phyloP scores from a whole-genome alignment of 2,888 invertebrate species.

The Xestoiulus laeticollis region DNA sequence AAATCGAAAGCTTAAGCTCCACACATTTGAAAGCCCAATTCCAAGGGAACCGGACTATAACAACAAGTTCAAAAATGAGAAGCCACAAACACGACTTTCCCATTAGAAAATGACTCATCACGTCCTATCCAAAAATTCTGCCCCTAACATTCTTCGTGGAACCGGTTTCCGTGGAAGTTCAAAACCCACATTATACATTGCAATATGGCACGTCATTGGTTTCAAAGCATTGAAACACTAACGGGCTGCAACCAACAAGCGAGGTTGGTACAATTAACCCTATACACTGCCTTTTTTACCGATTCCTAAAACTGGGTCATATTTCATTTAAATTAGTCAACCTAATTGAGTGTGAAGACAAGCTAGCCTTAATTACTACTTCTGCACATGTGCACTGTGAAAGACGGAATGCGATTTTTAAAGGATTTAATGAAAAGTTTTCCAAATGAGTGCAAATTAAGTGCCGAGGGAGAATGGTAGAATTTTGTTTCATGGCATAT shows the following conservation, averaged over 20 bases:
- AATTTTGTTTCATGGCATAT: neutral
- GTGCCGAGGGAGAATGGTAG: neutral
- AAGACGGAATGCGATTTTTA: neutral
- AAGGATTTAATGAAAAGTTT: neutral
- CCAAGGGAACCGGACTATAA: neutral
- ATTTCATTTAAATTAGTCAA: neutral
- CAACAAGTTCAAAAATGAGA: neutral
- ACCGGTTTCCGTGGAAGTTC: conserved; percentile 20
- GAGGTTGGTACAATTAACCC: neutral
- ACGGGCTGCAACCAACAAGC: neutral
- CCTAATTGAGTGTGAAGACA: neutral
- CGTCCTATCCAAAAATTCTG: neutral
- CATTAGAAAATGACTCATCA: conserved; percentile 33
- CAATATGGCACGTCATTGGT: conserved; percentile 1
- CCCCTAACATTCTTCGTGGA: conserved; percentile 15
- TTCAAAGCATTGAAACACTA: neutral
- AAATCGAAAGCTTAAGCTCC: neutral
- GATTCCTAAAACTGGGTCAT: neutral
- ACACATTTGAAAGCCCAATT: neutral
- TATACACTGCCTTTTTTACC: neutral
- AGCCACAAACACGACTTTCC: neutral
- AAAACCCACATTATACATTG: neutral
- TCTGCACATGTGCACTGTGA: neutral
- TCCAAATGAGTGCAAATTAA: neutral
- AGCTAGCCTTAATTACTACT: neutral